Conservation (phyloP, 35 echinoderm and acorn worm genomes). For the Diadema setosum region DNA sequence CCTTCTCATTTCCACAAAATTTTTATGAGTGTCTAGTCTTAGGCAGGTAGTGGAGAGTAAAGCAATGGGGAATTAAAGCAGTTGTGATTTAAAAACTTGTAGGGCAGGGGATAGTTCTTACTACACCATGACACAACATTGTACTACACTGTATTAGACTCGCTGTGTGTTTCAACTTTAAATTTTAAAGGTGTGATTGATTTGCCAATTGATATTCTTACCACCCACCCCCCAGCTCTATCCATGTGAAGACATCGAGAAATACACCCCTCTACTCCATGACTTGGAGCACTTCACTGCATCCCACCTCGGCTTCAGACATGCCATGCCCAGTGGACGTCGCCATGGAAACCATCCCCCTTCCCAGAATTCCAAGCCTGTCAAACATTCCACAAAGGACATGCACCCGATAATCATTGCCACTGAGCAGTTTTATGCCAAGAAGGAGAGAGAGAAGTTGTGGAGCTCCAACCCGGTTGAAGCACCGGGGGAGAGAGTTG, state of each 20-base stretch:
- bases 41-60: too few species aligned
- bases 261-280: conserved; percentile 55
- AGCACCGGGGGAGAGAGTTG: background rate
- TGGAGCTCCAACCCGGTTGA: background rate
- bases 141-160: too few species aligned
- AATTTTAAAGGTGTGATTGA: too few species aligned
- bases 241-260: conserved; percentile 47
- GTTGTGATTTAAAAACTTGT: too few species aligned
- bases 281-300: conserved; percentile 50
- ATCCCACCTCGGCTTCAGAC: background rate
- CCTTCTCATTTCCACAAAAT: too few species aligned
- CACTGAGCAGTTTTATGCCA: conserved; percentile 31
- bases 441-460: too few species aligned
- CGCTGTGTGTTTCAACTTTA: too few species aligned
- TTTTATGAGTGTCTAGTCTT: too few species aligned
- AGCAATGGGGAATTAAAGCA: too few species aligned
- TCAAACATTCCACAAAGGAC: conserved; percentile 49
- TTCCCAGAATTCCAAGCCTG: background rate
- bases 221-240: conserved; percentile 50
- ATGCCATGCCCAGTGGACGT: background rate
- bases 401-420: conserved; percentile 53
- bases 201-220: too few species aligned
- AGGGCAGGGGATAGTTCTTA: too few species aligned
- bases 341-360: background rate
- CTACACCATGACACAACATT: too few species aligned